Conservation (phyloP, 2,113 vertebrate species). For the Capra hircus region DNA sequence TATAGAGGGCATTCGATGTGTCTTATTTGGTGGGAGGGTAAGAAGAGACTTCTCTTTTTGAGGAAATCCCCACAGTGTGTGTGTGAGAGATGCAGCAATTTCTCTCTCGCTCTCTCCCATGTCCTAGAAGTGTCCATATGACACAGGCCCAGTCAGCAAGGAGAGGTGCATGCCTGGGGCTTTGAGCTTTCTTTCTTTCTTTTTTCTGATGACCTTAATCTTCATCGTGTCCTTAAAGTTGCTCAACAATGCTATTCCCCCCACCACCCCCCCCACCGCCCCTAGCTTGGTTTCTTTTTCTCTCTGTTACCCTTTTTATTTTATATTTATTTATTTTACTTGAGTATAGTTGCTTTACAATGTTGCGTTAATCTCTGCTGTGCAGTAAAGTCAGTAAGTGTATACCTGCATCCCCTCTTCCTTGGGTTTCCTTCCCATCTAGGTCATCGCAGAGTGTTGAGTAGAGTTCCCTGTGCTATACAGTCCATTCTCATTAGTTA, state of each 20-base stretch:
- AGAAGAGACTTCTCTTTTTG: neutral
- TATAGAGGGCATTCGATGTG: neutral
- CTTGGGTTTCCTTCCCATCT: neutral
- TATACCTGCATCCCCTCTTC: neutral
- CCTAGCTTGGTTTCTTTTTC: neutral
- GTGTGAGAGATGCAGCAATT: neutral
- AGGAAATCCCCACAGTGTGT: neutral
- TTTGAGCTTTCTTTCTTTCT: neutral
- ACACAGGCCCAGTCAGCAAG: neutral
- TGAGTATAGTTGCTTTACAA: neutral
- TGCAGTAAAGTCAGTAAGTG: neutral
- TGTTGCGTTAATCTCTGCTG: neutral
- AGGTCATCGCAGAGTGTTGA: neutral
- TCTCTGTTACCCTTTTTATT: neutral
- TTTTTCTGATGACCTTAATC: neutral
- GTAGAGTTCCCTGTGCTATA: neutral
- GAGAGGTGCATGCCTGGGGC: neutral
- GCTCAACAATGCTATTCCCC: neutral
- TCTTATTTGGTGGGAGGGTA: neutral
- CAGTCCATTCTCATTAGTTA: neutral
- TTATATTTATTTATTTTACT: neutral
- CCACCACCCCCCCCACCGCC: accelerated
- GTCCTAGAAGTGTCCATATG: neutral
- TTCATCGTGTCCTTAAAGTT: neutral
- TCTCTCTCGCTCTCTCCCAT: neutral